Evolutionary conservation across 2,797 vertebrate species (phyloP).

Genomic region (Diplodus sargus): DNA sequence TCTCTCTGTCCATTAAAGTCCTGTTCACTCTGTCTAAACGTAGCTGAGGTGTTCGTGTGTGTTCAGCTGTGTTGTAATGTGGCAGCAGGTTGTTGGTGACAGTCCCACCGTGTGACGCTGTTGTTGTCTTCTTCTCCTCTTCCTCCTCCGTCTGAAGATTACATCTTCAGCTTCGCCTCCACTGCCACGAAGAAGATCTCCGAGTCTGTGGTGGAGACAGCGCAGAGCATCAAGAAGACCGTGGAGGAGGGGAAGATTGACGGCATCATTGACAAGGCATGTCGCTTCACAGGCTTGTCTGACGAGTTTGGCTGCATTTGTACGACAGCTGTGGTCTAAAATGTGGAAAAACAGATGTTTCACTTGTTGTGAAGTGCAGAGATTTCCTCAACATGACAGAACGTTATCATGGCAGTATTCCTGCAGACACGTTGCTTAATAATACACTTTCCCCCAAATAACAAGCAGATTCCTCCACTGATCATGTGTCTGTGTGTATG

Average conservation of each 20-base stretch:
- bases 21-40: too few species aligned
- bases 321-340: fast-evolving
- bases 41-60: fast-evolving
- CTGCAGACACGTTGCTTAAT: not conserved
- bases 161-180: constrained; percentile 93
- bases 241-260: constrained; percentile 98
- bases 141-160: constrained; percentile 80
- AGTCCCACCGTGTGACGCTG: not conserved
- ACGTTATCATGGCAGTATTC: not conserved
- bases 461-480: too few species aligned
- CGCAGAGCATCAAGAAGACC: constrained; percentile 96
- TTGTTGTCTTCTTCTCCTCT: not conserved
- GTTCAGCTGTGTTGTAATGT: not conserved
- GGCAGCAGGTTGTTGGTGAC: not conserved
- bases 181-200: constrained; percentile 95
- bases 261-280: constrained; percentile 94
- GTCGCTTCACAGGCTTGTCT: constrained; percentile 19
- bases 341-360: not conserved
- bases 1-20: not conserved
- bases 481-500: constrained; percentile 3
- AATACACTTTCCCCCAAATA: too few species aligned
- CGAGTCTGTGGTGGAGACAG: constrained; percentile 92
- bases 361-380: not conserved
- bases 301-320: not conserved
- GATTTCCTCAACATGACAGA: not conserved